Percentiles rank a stretch among this genome's conserved stretches.
Conservation (phyloP, 2,113 vertebrate genomes). For the Hyperoodon ampullatus region DNA sequence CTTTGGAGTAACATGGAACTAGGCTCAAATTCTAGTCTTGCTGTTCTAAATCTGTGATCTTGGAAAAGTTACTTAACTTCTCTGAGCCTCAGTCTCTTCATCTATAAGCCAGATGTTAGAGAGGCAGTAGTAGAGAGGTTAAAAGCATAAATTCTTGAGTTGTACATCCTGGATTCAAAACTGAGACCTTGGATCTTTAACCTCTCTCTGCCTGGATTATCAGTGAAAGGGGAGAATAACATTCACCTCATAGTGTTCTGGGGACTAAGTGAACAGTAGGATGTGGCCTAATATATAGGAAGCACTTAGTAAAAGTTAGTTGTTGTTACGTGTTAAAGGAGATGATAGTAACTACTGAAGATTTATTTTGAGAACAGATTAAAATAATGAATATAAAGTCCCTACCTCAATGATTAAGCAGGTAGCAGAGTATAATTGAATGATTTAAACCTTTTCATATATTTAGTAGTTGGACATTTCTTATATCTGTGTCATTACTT, state of each 20-base stretch:
- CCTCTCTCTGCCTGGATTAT: background rate
- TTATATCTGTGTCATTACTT: background rate
- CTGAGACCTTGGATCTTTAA: background rate
- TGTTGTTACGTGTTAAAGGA: background rate
- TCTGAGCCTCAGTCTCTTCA: background rate
- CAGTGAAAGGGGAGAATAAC: background rate
- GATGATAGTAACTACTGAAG: background rate
- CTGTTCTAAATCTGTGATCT: background rate
- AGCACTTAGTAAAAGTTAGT: background rate
- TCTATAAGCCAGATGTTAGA: background rate
- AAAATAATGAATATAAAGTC: conserved; percentile 18
- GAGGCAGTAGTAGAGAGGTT: background rate
- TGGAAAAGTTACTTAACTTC: background rate
- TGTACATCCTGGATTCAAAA: conserved; percentile 29
- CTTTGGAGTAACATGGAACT: background rate
- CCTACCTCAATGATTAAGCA: background rate
- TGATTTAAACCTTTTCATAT: conserved; percentile 62
- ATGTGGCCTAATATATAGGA: background rate
- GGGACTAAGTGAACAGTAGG: background rate
- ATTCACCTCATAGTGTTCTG: background rate
- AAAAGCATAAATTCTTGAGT: background rate
- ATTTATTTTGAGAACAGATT: conserved; percentile 37
- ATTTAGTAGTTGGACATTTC: conserved; percentile 65
- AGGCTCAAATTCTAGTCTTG: conserved; percentile 1
- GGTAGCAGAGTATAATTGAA: conserved; percentile 37